Evolutionary conservation across 2,113 vertebrate genomes (phyloP).

Genomic region (Junco hyemalis): DNA sequence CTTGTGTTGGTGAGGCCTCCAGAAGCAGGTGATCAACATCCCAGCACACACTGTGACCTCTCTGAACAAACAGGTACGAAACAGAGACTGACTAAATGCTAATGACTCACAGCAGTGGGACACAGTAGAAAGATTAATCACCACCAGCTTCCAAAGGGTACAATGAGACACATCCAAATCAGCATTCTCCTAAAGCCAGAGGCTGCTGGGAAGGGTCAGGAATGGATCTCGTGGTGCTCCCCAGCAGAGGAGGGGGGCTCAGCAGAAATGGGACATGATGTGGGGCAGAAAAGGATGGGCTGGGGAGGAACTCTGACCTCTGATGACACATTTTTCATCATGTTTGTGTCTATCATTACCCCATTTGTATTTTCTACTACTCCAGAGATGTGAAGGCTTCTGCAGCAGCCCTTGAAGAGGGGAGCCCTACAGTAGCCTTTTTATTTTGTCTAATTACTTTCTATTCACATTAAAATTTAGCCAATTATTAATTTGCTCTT

Average conservation of each 20-base stretch:
- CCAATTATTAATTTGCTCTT: not conserved
- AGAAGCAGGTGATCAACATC: not conserved
- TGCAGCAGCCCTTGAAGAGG: not conserved
- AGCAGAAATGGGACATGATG: not conserved
- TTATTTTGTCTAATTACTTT: not conserved
- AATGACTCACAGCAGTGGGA: not conserved
- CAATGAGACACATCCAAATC: not conserved
- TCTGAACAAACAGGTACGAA: not conserved
- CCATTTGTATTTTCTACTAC: not conserved
- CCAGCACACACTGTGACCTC: not conserved
- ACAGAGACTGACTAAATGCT: not conserved
- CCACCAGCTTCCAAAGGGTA: not conserved
- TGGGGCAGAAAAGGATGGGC: not conserved
- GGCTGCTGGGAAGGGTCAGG: not conserved
- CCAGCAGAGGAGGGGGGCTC: not conserved
- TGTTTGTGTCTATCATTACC: not conserved
- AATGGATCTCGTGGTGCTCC: not conserved
- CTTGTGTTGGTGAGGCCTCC: not conserved
- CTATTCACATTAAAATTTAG: not conserved
- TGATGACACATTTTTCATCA: not conserved
- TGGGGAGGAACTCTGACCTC: not conserved
- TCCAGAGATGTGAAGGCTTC: not conserved
- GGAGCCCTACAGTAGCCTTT: not conserved
- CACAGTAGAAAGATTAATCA: not conserved
- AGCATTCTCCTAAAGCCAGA: fast-evolving